These are phyloP conservation scores for Mormyrus lacerda DNA, from an alignment of 2,113 vertebrate species.

Conservation along the genomic window DNA sequence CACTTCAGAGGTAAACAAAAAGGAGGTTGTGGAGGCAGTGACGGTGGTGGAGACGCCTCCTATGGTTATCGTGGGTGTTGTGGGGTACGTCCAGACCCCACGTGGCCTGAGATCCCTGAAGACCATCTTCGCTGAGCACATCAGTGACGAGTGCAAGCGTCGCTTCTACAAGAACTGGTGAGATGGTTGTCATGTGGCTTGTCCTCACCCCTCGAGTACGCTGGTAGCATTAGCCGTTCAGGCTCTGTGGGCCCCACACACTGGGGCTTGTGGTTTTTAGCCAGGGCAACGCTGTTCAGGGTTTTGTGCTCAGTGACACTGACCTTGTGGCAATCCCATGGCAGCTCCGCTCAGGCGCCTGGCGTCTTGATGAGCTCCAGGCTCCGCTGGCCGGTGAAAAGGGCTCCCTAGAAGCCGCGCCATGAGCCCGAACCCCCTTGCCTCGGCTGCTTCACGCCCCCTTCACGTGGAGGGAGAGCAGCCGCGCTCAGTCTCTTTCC, in stretches of 20 bases:
- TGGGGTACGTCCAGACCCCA: conserved; percentile 87
- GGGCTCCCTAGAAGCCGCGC: conserved; percentile 79
- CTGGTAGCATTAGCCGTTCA: neutral
- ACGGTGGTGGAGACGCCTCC: conserved; percentile 92
- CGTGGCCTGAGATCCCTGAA: conserved; percentile 90
- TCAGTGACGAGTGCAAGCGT: conserved; percentile 96
- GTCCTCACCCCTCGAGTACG: rapidly evolving
- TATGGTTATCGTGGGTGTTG: conserved; percentile 88
- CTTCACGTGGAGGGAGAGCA: conserved; percentile 34
- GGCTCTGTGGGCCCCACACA: neutral
- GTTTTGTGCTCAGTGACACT: conserved; percentile 43
- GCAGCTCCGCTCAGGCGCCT: conserved; percentile 89
- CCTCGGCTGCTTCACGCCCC: conserved; percentile 34
- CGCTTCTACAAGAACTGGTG: conserved; percentile 99
- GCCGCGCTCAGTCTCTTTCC: conserved; percentile 59
- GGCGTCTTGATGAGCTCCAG: conserved; percentile 86
- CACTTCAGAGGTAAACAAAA: conserved; percentile 91
- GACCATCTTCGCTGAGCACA: conserved; percentile 91
- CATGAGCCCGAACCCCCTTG: conserved; percentile 68
- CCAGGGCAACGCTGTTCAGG: conserved; percentile 21
- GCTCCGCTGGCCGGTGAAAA: conserved; percentile 95
- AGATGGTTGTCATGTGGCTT: conserved; percentile 31
- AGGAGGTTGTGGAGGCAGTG: conserved; percentile 94
- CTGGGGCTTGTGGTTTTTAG: conserved; percentile 42
- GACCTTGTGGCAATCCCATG: conserved; percentile 44